Base-by-base conservation (phyloP, 1,140 invertebrate species). In the Agraylea sexmaculata region DNA sequence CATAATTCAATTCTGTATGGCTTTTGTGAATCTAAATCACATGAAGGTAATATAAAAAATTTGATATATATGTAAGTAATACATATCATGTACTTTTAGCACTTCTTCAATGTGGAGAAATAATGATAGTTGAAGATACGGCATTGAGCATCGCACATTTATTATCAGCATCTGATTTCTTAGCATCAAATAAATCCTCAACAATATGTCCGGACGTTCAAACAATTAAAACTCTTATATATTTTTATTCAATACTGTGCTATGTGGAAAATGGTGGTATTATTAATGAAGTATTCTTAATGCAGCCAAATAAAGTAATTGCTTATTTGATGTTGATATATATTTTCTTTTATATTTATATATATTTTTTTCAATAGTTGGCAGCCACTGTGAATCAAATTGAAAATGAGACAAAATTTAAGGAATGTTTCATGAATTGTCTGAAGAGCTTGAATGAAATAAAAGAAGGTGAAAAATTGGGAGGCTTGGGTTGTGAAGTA, bases 1-100 rank as follows among this genome's bases (percentile, higher is more conserved):
- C 44, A 44, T 19, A 45, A 50, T 22, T 47, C 29, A 31, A 31
- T 47, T 7, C 46, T 47, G 23, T 45, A 45, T 20, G 47, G 43
- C 20, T 29, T n/a, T 18, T 32, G 32, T 8, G 40, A 40, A 31
- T 30, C 25, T 11, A 22, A 28, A 6, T 18, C 32, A 13, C 20
- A 28, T 19, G 41, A 49, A 40, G 43, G 47, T 49, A 31, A 5
- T 6, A 36, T 37, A 31, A 3, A 35, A 35, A 12, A 25, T 37
- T 27, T 37, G 2, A 21, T 10, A 15, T 8, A 12, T 7, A 4
- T 37, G 11, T 19, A 25, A n/a, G 27, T 8, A 6, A 5, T 23
- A n/a, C 27, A 12, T 8, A 25, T 11, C 12, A 6, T 4, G 8
- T 23, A 6, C 4, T 43, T 43, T 17, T 21, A 49, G 47, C 31